Evolutionary conservation across 2,888 invertebrate genomes (phyloP).

Genomic region (Cinara cedri): DNA sequence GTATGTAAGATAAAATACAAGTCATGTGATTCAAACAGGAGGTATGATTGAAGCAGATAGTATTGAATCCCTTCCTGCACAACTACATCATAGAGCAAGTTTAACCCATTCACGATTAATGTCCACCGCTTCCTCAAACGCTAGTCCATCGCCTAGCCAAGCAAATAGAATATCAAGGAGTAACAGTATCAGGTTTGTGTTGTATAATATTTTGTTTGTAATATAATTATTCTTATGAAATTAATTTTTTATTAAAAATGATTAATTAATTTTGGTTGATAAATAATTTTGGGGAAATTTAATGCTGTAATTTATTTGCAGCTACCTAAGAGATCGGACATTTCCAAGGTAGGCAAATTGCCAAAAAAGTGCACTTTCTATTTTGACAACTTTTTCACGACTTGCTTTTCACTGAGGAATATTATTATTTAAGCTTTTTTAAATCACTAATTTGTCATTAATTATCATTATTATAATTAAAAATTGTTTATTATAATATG

Average conservation of each 20-base stretch:
- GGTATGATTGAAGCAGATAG: constrained; percentile 74
- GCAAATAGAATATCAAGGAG: constrained; percentile 68
- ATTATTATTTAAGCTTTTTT: constrained; percentile 26
- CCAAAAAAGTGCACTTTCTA: constrained; percentile 43
- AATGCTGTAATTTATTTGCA: constrained; percentile 62
- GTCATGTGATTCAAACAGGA: constrained; percentile 56
- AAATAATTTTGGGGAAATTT: constrained; percentile 51
- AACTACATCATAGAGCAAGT: constrained; percentile 73
- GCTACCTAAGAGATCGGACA: constrained; percentile 91
- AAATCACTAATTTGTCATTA: not conserved
- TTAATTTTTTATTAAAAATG: not conserved
- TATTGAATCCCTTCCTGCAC: constrained; percentile 72
- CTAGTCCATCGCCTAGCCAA: constrained; percentile 58
- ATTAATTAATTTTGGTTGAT: constrained; percentile 5
- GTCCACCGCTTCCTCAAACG: constrained; percentile 62
- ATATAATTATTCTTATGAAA: not conserved
- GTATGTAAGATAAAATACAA: not conserved
- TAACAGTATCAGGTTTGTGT: constrained; percentile 86
- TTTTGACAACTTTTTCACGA: constrained; percentile 40
- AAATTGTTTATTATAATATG: not conserved
- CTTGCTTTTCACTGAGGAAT: constrained; percentile 50
- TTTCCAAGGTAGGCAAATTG: constrained; percentile 79
- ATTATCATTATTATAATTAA: constrained; percentile 7
- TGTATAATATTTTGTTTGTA: not conserved
- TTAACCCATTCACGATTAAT: constrained; percentile 75